These are phyloP conservation scores for Ectemnius cavifrons DNA, from an alignment of 2,888 invertebrate genomes.

Conservation along the genomic window DNA sequence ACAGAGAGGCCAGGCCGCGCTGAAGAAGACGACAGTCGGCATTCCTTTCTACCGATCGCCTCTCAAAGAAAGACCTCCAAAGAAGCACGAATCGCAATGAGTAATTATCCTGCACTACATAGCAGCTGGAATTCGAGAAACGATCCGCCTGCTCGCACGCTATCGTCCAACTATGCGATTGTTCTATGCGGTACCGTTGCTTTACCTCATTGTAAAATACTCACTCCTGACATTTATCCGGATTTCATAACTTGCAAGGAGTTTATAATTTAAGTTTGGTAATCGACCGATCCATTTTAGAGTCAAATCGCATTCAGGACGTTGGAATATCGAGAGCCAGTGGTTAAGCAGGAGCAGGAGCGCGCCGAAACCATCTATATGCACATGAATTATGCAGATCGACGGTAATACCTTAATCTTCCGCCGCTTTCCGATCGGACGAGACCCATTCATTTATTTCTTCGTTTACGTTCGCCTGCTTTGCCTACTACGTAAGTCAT, in stretches of 20 bases:
- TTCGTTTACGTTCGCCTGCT: background rate
- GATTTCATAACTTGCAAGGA: too few relatives aligned
- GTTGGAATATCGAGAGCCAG: too few relatives aligned
- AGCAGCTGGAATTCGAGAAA: slow-evolving; percentile 1
- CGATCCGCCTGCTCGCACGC: too few relatives aligned
- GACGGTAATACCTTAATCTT: slow-evolving; percentile 65
- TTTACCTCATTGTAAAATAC: too few relatives aligned
- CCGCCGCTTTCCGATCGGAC: slow-evolving; percentile 54
- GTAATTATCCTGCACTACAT: slow-evolving; percentile 10
- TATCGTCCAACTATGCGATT: too few relatives aligned
- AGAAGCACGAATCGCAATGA: slow-evolving; percentile 7
- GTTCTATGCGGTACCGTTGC: too few relatives aligned
- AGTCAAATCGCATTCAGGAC: too few relatives aligned
- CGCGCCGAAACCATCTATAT: slow-evolving; percentile 59
- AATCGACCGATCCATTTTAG: too few relatives aligned
- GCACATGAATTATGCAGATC: slow-evolving; percentile 65
- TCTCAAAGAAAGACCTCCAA: slow-evolving; percentile 9
- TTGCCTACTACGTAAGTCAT: background rate
- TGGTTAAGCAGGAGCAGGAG: too few relatives aligned
- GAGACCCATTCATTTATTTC: slow-evolving; percentile 61
- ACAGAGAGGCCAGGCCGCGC: slow-evolving; percentile 6
- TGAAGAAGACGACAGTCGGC: slow-evolving; percentile 25
- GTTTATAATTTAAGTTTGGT: too few relatives aligned
- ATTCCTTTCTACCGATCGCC: slow-evolving; percentile 1
- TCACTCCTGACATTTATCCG: too few relatives aligned